A percentile compares a stretch with the other conserved stretches of the same genome.
These are phyloP conservation scores for Halcyon chelicuti DNA, from an alignment of 2,797 vertebrate species.

Conservation along the genomic window DNA sequence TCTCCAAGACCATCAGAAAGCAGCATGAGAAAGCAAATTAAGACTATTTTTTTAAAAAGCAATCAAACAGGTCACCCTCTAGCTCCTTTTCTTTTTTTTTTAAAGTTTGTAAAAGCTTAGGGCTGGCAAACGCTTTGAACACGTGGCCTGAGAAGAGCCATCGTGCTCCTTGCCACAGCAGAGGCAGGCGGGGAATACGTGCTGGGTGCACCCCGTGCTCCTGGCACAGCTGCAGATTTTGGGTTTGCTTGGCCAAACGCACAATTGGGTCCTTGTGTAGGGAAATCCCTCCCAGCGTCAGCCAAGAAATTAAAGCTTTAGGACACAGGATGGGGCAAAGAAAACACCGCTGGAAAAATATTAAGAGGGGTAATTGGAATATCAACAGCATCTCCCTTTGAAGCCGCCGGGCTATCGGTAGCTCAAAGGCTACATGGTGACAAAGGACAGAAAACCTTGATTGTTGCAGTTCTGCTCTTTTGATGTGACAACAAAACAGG, in stretches of 20 bases:
- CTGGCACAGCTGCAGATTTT: background rate
- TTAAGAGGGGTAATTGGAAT: background rate
- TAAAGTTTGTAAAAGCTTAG: background rate
- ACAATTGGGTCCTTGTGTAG: background rate
- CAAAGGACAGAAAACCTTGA: background rate
- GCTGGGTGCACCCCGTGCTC: background rate
- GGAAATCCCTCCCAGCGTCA: background rate
- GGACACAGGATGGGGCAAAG: background rate
- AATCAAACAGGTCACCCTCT: background rate
- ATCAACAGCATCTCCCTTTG: background rate
- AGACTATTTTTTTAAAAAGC: background rate
- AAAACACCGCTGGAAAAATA: background rate
- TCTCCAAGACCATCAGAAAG: background rate
- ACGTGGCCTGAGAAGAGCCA: background rate
- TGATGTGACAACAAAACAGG: background rate
- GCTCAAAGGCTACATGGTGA: background rate
- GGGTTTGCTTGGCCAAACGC: background rate
- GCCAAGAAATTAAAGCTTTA: background rate
- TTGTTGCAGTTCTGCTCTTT: background rate
- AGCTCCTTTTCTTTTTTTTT: background rate
- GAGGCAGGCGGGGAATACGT: background rate
- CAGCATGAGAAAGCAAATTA: background rate
- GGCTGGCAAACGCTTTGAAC: background rate
- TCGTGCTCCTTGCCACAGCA: background rate
- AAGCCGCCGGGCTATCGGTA: background rate